These are phyloP conservation scores for Linnaemya tessellans DNA, from an alignment of 2,888 invertebrate genomes.

Conservation along the genomic window DNA sequence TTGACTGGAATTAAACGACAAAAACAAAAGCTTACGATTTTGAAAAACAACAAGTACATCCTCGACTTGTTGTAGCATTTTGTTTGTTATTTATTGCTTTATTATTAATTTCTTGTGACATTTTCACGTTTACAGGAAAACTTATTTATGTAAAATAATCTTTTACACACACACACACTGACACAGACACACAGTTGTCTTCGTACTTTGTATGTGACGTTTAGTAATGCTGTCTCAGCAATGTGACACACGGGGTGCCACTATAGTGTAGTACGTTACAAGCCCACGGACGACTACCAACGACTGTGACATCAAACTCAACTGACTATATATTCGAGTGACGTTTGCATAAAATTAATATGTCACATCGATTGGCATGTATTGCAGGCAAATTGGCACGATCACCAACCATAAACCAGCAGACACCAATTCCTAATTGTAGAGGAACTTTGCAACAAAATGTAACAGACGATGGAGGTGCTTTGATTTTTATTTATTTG, in stretches of 20 bases:
- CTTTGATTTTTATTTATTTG: neutral
- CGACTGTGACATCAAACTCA: neutral
- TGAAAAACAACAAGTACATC: neutral
- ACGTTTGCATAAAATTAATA: slow-evolving; percentile 68
- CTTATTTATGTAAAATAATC: slow-evolving; percentile 47
- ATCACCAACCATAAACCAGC: slow-evolving; percentile 33
- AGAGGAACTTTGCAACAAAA: slow-evolving; percentile 13
- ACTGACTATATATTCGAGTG: slow-evolving; percentile 27
- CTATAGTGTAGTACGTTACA: slow-evolving; percentile 54
- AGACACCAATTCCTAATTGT: slow-evolving; percentile 58
- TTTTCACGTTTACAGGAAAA: slow-evolving; percentile 65
- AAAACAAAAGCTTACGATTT: neutral
- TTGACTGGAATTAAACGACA: neutral
- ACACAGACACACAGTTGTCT: no score
- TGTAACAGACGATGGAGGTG: neutral
- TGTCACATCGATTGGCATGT: slow-evolving; percentile 58
- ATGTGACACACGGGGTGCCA: slow-evolving; percentile 6
- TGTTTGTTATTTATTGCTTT: slow-evolving; percentile 12
- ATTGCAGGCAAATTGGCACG: slow-evolving; percentile 66
- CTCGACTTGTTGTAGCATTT: neutral
- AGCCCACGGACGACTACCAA: slow-evolving; percentile 34
- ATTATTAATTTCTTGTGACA: slow-evolving; percentile 49
- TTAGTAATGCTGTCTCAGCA: neutral
- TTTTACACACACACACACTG: neutral
- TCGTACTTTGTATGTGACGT: no score